phyloP scores from a whole-genome alignment of 2,888 invertebrate species.

The Timandra comae region DNA sequence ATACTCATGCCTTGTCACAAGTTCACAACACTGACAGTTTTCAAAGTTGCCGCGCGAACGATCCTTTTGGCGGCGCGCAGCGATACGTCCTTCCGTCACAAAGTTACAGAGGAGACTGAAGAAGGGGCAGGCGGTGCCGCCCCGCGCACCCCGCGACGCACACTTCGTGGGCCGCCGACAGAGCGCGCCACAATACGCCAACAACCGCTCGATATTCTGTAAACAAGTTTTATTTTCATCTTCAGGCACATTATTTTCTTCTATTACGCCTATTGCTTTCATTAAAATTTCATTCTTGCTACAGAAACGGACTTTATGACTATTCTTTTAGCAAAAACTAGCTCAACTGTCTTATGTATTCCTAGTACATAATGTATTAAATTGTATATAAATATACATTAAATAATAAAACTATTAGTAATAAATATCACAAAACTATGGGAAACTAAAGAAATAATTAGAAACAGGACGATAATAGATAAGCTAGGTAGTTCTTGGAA shows the following conservation, averaged over 20 bases:
- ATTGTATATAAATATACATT: conserved; percentile 5
- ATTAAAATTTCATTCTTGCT: not conserved
- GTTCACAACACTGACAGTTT: conserved; percentile 51
- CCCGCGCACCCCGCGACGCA: conserved; percentile 49
- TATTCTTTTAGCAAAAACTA: no score
- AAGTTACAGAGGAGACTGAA: conserved; percentile 57
- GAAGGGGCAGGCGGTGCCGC: conserved; percentile 63
- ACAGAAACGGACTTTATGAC: not conserved
- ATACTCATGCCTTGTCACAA: conserved; percentile 49
- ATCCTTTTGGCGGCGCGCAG: conserved; percentile 36
- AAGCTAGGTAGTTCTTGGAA: conserved; percentile 26
- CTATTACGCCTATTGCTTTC: conserved; percentile 4
- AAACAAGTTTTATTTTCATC: conserved; percentile 70
- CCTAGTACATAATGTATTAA: conserved; percentile 13
- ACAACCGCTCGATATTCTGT: conserved; percentile 73
- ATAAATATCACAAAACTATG: not conserved
- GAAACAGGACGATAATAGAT: conserved; percentile 14
- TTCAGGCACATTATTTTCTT: conserved; percentile 45
- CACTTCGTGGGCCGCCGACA: conserved; percentile 45
- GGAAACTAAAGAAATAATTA: conserved; percentile 2
- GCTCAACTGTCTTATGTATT: conserved; percentile 8
- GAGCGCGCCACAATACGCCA: conserved; percentile 66
- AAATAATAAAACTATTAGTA: conserved; percentile 8
- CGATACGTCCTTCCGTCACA: conserved; percentile 44
- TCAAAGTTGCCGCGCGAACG: conserved; percentile 72